Evolutionary conservation across 2,797 vertebrate species (phyloP), one percentile per base, ranked within the genome.

Genomic region (Sebastiscus tertius): DNA sequence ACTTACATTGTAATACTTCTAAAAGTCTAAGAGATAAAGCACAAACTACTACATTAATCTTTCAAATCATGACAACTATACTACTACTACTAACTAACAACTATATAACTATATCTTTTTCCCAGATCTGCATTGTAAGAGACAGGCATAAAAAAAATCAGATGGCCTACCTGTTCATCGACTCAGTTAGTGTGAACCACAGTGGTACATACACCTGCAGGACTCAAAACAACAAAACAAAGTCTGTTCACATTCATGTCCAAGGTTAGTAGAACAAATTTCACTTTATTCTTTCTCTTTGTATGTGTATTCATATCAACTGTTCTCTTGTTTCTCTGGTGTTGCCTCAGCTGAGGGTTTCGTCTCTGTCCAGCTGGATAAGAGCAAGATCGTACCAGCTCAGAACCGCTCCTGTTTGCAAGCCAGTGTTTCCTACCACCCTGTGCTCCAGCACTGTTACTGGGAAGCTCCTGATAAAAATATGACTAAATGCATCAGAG

Each of bases 381-480:
- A 96, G 52, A 87, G 83, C 8, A 79, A 67, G 76, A 83, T 31
- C n/a, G 84, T 98, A 84, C 77, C 87, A 76, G 90, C 93, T 77
- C 80, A 89, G 75, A 67, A 89, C 64, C 68, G 46, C 8, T 93
- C 95, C 87, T 97, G 97, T 89, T 93, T 99, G 72, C 84, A 95
- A 68, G 95, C 96, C 77, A 88, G 52, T 58, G 95, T 99, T 72
- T 96, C 91, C 82, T 96, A 97, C 6, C 95, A 97, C 70, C 97
- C 97, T 52, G 89, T 92, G 64, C 95, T 96, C 49, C 91, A 92
- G 66, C 34, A 3, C 4, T 99, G 98, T 64, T 83, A 75, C 4
- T 99, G 98, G 98, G 88, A 95, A 8, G 95, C 92, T 90, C 96
- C 96, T 4, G 63, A 92, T 63, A 94, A 93, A 72, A 86, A 64